These are phyloP conservation scores for Sebastes ruberrimus DNA, from an alignment of 2,797 vertebrate genomes.

Conservation along the genomic window DNA sequence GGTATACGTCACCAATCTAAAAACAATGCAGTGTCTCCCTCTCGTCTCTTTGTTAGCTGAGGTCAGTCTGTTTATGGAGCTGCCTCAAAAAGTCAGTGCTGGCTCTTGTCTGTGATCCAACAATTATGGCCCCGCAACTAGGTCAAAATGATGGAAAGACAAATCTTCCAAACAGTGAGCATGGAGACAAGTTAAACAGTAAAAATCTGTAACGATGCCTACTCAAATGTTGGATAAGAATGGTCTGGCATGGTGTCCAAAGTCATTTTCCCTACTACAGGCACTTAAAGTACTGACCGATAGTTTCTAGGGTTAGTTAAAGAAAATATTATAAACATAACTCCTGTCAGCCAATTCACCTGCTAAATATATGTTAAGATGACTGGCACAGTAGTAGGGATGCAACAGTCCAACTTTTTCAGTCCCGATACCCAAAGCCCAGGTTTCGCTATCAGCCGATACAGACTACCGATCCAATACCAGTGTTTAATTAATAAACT, in stretches of 20 bases:
- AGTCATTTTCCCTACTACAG: not conserved
- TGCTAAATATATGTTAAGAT: not conserved
- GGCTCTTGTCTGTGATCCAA: not conserved
- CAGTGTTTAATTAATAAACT: too few relatives aligned
- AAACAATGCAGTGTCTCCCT: conserved; percentile 60
- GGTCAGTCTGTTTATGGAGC: conserved; percentile 4
- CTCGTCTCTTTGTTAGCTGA: conserved; percentile 27
- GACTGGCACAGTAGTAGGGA: not conserved
- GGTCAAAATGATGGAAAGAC: conserved; percentile 1
- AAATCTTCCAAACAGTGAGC: not conserved
- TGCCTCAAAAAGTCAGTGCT: not conserved
- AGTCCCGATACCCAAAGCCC: too few relatives aligned
- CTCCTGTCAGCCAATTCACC: not conserved
- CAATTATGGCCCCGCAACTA: not conserved
- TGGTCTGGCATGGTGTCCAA: not conserved
- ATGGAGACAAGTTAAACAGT: not conserved
- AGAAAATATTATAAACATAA: not conserved
- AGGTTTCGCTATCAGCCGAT: too few relatives aligned
- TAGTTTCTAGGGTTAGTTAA: not conserved
- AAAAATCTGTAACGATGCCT: not conserved
- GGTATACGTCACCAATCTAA: conserved; percentile 43
- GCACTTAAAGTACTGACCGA: not conserved
- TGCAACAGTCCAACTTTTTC: too few relatives aligned
- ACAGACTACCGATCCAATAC: too few relatives aligned
- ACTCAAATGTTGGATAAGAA: not conserved